Evolutionary conservation across 2,888 invertebrate genomes (phyloP).

Genomic region (Adineta ricciae): DNA sequence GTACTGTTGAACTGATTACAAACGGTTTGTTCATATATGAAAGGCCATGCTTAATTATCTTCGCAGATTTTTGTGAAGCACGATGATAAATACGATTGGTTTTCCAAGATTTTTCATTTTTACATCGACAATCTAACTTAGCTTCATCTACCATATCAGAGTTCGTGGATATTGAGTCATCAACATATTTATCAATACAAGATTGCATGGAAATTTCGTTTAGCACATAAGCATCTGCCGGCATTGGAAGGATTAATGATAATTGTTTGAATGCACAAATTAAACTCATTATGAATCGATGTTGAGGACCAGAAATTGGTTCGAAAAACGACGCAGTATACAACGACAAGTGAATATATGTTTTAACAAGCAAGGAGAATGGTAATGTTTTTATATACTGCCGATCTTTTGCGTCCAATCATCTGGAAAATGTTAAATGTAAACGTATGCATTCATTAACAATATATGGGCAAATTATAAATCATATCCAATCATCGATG

Average conservation of each 20-base stretch:
- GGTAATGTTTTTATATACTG: no score
- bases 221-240: background rate
- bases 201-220: background rate
- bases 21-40: background rate
- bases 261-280: background rate
- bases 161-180: background rate
- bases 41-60: background rate
- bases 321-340: background rate
- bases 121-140: background rate
- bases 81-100: background rate
- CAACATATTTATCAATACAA: background rate
- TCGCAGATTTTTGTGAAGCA: background rate
- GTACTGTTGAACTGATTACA: background rate
- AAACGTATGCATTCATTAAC: no score
- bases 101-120: background rate
- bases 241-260: background rate
- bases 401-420: no score
- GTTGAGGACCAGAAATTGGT: background rate
- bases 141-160: background rate
- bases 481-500: no score
- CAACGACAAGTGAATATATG: no score
- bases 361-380: no score
- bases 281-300: background rate
- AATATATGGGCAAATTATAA: no score
- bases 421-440: no score